A percentile compares a stretch with the other conserved stretches of the same genome.
phyloP scores from a whole-genome alignment of 2,797 vertebrate genomes.

The Neomorphus geoffroyi region DNA sequence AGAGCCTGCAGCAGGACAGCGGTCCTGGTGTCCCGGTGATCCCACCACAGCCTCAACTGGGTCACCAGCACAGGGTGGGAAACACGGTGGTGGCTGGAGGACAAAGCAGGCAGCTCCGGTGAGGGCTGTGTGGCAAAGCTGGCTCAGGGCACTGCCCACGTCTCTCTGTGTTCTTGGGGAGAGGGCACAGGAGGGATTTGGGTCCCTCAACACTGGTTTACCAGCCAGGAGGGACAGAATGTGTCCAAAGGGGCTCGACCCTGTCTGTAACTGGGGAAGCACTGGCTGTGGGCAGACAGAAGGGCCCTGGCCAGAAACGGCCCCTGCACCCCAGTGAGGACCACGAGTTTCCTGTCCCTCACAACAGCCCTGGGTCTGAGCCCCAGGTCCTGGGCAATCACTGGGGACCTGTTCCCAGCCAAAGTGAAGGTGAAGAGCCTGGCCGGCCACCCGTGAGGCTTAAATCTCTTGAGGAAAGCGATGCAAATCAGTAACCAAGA shows the following conservation, averaged over 20 bases:
- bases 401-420: not conserved
- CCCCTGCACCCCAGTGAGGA: not conserved
- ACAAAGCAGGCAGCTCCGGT: accelerated
- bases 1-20: not conserved
- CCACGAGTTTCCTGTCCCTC: accelerated
- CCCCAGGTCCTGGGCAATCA: not conserved
- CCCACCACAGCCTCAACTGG: accelerated
- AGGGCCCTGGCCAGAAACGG: not conserved
- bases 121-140: not conserved
- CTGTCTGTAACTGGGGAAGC: not conserved
- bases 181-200: not conserved
- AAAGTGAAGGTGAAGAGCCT: not conserved
- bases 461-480: accelerated
- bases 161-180: accelerated
- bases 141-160: accelerated
- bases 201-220: not conserved
- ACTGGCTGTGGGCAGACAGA: not conserved
- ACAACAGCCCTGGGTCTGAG: not conserved
- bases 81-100: accelerated
- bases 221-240: not conserved
- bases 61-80: not conserved
- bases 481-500: not conserved
- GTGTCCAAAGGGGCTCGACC: not conserved
- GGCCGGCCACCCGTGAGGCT: not conserved
- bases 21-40: accelerated